Evolutionary conservation across 2,113 vertebrate genomes (phyloP), one percentile per base, ranked within the genome.

Genomic region (Plectropomus leopardus): DNA sequence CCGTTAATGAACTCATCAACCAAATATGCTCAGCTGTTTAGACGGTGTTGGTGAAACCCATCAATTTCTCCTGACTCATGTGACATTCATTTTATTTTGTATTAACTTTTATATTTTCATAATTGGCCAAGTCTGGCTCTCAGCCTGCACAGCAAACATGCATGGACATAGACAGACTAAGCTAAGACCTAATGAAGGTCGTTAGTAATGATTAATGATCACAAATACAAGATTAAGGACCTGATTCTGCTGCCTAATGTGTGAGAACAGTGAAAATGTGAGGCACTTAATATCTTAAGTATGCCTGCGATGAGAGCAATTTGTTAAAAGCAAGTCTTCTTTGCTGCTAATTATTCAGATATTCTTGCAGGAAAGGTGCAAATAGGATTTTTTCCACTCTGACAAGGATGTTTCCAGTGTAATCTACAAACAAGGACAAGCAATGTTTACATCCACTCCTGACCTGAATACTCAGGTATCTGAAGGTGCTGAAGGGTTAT

Each of bases 1-100:
- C 66, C 11, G 9, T 84, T 91, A 90, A 94, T 91, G 86, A 89
- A 84, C 80, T 87, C 83, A 92, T 94, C 90, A 90, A 75, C 45
- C 50, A 89, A 82, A 82, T 76, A 50, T 72, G 74, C 53, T 72
- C 72, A 61, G 78, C 70, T 88, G 74, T 89, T 92, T 79, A 83
- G 68, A 77, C 14, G 4, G 32, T 34, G 75, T 76, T n/a, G 32
- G 69, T 40, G 53, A 79, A 82, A 80, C 61, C n/a, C 86, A 88
- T 91, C 84, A 83, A 92, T 90, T 83, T 76, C 58, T 61, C 61
- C 64, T 55, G 73, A 88, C 72, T 80, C 73, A 4, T 19, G 51
- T 68, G 76, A 71, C 80, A 80, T 84, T 76, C 82, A 80, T 74
- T 82, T 76, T 68, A 70, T 89, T 77, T 86, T 80, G 50, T 82